Evolutionary conservation across 2,797 vertebrate species (phyloP), one percentile per base, ranked within the genome.

Genomic region (Mus minutoides): DNA sequence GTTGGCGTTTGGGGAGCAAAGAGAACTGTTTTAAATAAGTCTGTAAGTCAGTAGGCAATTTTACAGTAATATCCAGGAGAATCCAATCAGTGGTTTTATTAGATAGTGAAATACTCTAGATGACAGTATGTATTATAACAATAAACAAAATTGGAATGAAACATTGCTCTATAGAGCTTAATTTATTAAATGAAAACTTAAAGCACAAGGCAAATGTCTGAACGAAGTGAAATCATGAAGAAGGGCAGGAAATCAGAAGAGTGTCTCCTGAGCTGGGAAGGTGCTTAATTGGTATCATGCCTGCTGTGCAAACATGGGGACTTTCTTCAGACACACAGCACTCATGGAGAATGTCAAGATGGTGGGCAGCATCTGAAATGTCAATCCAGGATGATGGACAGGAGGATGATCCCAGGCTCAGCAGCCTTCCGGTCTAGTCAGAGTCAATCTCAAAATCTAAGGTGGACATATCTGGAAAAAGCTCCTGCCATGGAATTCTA

Each of bases 101-200:
- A 91, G 52, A 79, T 37, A 60, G 37, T 89, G 87, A 95, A 95
- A 94, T 94, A 62, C 52, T 80, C 91, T 67, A 49, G 46, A 24
- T 67, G 86, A 87, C 86, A 71, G 73, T 17, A 62, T 43, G 60
- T 75, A 71, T 94, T 56, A 75, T 88, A 91, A 88, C 58, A 93
- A 83, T 64, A 83, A 92, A 82, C 71, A 92, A 58, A 86, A 82
- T 83, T 69, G 43, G 80, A 91, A 90, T 92, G n/a, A 95, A 95
- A 84, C 71, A 71, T 56, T 71, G 43, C 77, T 62, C 40, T 86
- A 60, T 29, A 64, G 73, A 93, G 75, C n/a, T 75, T 92, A 88
- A 85, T 91, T 96, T 94, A 75, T 69, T 40, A 93, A 49, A 82
- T 56, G 43, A 94, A 96, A 92, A 83, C 69, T 88, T 87, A 88